Evolutionary conservation across 2,888 invertebrate species (phyloP), one percentile per base, ranked within the genome.

Genomic region (Diadegma fenestrale): DNA sequence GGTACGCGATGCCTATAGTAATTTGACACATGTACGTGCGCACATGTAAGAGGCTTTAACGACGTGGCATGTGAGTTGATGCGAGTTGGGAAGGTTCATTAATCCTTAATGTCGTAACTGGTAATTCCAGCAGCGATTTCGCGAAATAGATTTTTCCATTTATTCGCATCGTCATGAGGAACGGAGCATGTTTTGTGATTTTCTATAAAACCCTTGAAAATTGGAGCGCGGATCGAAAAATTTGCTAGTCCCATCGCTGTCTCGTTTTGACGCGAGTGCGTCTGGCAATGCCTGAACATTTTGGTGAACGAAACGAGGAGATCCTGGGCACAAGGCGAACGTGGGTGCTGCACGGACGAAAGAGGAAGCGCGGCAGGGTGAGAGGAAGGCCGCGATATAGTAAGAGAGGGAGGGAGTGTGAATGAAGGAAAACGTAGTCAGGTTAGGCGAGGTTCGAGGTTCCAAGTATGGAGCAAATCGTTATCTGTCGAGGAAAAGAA

Each of bases 401-500:
- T 0, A 14, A 51, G 63, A 45, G 26, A n/a, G 61, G 30, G 43
- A 61, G 45, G 22, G 43, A 63, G 73, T 71, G 64, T 79, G 84
- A 85, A 83, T 83, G 79, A 51, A 69, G 68, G 80, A 68, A 75
- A 64, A 73, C 76, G 68, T 75, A 30, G 41, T 81, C 73, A 54
- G 78, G 78, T 63, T 54, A 72, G 80, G 63, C 61, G 26, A 61
- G 68, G 58, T 64, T 79, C 63, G 48, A 48, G 79, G 79, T 71
- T 48, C 64, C 71, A 58, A 64, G 71, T 77, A 71, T 66, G 82
- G 82, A 84, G 81, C 69, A 77, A 84, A 86, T 86, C 86, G 84
- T 86, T 84, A 85, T 85, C 85, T 69, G 63, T 37, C 73, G 80
- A 41, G 61, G 1, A 41, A 37, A 33, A 71, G 61, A 69, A 69